Conservation (phyloP, 2,888 invertebrate genomes). For the Nineta flava region DNA sequence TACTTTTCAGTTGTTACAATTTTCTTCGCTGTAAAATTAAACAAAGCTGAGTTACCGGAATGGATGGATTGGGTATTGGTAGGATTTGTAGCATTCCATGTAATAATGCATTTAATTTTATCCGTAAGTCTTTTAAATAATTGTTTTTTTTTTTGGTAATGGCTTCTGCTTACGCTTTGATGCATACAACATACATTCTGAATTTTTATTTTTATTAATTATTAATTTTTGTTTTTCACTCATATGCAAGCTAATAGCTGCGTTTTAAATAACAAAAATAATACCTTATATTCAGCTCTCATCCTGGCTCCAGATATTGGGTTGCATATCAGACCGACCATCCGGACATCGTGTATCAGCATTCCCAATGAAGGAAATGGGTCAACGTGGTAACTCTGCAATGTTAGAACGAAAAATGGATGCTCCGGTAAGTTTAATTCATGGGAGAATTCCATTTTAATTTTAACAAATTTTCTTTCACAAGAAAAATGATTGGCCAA, state of each 20-base stretch:
- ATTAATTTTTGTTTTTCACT: neutral
- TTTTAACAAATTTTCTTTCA: no score
- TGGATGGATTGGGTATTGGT: slow-evolving; percentile 82
- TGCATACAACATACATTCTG: neutral
- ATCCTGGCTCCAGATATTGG: slow-evolving; percentile 46
- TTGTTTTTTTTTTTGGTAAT: neutral
- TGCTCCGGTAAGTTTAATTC: slow-evolving; percentile 51
- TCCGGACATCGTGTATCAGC: slow-evolving; percentile 57
- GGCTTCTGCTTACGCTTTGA: neutral
- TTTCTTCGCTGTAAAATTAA: slow-evolving; percentile 77
- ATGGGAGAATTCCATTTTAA: slow-evolving; percentile 4
- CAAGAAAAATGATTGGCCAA: no score
- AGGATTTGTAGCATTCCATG: slow-evolving; percentile 79
- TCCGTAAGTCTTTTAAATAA: slow-evolving; percentile 45
- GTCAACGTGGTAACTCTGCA: slow-evolving; percentile 37
- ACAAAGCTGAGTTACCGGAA: slow-evolving; percentile 70
- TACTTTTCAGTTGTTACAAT: slow-evolving; percentile 68
- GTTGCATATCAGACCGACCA: slow-evolving; percentile 59
- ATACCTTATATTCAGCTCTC: slow-evolving; percentile 5
- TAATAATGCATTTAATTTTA: slow-evolving; percentile 69
- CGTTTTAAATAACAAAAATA: slow-evolving; percentile 1
- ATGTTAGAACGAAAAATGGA: slow-evolving; percentile 57
- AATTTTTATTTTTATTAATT: neutral
- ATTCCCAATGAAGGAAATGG: slow-evolving; percentile 74
- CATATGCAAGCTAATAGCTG: neutral